Evolutionary conservation across 2,888 invertebrate species (phyloP).

Genomic region (Pterostichus madidus): DNA sequence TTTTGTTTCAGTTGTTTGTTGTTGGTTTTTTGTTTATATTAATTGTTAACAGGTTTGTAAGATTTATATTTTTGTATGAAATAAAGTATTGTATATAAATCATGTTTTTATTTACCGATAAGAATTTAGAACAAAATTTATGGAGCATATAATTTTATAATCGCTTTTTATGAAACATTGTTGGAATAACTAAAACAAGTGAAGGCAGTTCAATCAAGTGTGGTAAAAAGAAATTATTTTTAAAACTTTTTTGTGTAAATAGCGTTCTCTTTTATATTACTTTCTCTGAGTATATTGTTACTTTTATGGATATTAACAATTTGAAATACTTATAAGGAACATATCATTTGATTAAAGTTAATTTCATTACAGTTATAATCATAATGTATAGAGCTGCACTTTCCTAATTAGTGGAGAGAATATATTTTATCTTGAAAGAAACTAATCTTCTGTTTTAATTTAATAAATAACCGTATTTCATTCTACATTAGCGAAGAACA

Average conservation of each 20-base stretch:
- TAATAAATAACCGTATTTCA: slow-evolving; percentile 5
- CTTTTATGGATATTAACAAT: not conserved
- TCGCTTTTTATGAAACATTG: no score
- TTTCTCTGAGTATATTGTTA: slow-evolving; percentile 1
- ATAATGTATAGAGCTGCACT: not conserved
- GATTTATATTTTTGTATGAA: slow-evolving; percentile 31
- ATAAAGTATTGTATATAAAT: slow-evolving; percentile 21
- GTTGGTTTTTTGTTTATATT: slow-evolving; percentile 13
- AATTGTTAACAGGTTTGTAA: no score
- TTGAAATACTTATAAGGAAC: not conserved
- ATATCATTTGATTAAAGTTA: no score
- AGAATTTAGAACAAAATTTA: no score
- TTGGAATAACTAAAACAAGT: not conserved
- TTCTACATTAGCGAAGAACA: not conserved
- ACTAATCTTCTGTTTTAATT: slow-evolving; percentile 4
- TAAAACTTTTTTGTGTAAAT: not conserved
- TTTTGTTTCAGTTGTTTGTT: not conserved
- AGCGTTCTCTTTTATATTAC: not conserved
- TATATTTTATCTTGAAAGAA: not conserved
- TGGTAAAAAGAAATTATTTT: not conserved
- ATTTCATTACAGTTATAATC: not conserved
- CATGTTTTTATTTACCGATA: not conserved
- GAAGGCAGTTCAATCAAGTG: slow-evolving; percentile 3
- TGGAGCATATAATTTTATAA: no score
- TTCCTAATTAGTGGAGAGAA: not conserved